These are phyloP conservation scores for Tachypleus tridentatus DNA, from an alignment of 1,140 invertebrate genomes.

Conservation along the genomic window DNA sequence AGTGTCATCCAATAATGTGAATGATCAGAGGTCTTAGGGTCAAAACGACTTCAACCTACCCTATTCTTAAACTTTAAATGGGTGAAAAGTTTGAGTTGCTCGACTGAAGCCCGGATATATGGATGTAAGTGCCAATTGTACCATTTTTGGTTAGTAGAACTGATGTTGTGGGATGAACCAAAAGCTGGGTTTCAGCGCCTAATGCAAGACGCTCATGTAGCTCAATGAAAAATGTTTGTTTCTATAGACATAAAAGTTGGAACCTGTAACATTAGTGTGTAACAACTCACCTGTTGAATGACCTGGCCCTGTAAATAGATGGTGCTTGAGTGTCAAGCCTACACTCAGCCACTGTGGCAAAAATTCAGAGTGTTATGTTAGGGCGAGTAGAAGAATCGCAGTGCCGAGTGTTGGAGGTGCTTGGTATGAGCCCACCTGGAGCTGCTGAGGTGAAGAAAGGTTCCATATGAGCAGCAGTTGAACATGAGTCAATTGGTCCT, in stretches of 20 bases:
- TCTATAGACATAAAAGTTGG: constrained; percentile 74
- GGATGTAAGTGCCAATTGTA: constrained; percentile 54
- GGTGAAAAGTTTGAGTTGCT: constrained; percentile 59
- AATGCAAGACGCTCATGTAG: constrained; percentile 47
- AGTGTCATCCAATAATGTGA: constrained; percentile 57
- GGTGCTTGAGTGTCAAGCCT: constrained; percentile 62
- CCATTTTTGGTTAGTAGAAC: constrained; percentile 87
- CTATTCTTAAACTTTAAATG: constrained; percentile 76
- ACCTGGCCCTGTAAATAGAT: constrained; percentile 85
- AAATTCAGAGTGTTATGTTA: constrained; percentile 33
- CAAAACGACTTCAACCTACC: constrained; percentile 61
- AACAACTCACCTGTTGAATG: constrained; percentile 80
- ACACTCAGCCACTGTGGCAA: constrained; percentile 45
- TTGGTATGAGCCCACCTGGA: constrained; percentile 29
- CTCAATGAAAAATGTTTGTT: constrained; percentile 73
- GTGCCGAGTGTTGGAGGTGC: constrained; percentile 58
- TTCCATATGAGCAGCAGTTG: constrained; percentile 82
- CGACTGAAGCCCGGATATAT: constrained; percentile 38
- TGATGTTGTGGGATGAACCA: constrained; percentile 76
- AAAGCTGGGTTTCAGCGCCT: constrained; percentile 43
- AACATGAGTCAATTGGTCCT: constrained; percentile 69
- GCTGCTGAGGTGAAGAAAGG: constrained; percentile 51
- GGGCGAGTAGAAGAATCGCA: constrained; percentile 60
- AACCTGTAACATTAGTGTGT: constrained; percentile 74
- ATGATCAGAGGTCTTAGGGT: constrained; percentile 72